These are phyloP conservation scores for Epinotia nisella DNA, from an alignment of 2,888 invertebrate genomes.

Conservation along the genomic window DNA sequence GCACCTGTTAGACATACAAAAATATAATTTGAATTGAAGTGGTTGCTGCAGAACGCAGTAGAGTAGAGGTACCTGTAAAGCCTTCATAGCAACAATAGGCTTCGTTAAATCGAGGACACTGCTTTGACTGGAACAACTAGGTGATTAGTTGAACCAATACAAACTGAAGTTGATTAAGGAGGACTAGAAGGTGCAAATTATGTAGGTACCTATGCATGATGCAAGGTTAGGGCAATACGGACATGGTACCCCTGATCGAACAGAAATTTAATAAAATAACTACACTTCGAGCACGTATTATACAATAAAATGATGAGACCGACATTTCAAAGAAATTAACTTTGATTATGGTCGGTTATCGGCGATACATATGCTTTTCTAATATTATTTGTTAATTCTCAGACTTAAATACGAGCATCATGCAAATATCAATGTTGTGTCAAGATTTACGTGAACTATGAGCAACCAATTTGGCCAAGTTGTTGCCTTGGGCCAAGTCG, in stretches of 20 bases:
- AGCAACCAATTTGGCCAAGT: constrained; percentile 10
- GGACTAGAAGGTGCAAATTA: background rate
- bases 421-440: background rate
- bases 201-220: background rate
- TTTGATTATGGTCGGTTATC: no score
- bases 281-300: no score
- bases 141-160: constrained; percentile 8
- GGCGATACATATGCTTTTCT: background rate
- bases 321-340: no score
- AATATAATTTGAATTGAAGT: background rate
- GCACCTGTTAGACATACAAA: no score
- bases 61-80: background rate
- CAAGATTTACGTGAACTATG: background rate
- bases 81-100: constrained; percentile 12
- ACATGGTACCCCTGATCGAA: background rate
- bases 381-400: background rate
- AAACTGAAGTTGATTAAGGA: background rate
- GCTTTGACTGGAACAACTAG: constrained; percentile 3
- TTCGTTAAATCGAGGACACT: constrained; percentile 23
- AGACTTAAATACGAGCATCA: background rate
- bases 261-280: no score
- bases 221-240: background rate
- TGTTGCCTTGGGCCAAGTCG: background rate
- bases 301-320: no score
- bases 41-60: background rate